phyloP scores from a whole-genome alignment of 1,140 invertebrate species.

The Rhysida immarginata region DNA sequence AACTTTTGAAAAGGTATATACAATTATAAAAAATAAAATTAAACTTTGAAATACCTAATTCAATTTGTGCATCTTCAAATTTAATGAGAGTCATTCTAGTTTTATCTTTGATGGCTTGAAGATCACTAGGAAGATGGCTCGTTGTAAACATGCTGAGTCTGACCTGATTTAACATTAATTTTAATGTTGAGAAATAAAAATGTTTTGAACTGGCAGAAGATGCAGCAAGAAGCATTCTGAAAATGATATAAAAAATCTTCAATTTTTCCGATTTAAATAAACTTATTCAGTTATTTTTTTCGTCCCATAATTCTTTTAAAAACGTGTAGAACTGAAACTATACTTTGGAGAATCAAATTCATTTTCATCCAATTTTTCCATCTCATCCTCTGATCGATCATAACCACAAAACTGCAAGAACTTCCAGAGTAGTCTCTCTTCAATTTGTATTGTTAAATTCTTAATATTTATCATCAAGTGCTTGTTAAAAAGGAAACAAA shows the following conservation, averaged over 20 bases:
- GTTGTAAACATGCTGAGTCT: slow-evolving; percentile 72
- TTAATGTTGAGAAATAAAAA: slow-evolving; percentile 80
- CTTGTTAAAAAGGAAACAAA: slow-evolving; percentile 29
- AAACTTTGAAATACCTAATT: slow-evolving; percentile 45
- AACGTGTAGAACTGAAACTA: neutral
- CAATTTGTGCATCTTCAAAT: slow-evolving; percentile 91
- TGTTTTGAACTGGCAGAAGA: slow-evolving; percentile 49
- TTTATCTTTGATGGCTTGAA: slow-evolving; percentile 66
- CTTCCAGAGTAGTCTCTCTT: slow-evolving; percentile 75
- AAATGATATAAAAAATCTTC: too few species aligned
- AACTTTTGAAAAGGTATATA: too few species aligned
- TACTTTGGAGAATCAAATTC: slow-evolving; percentile 48
- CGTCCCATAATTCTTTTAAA: too few species aligned
- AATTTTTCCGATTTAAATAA: too few species aligned
- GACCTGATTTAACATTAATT: slow-evolving; percentile 60
- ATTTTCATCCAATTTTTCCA: slow-evolving; percentile 47
- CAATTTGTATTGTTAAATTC: slow-evolving; percentile 67
- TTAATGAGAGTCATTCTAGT: slow-evolving; percentile 76
- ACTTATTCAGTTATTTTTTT: too few species aligned
- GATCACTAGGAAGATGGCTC: slow-evolving; percentile 53
- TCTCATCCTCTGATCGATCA: slow-evolving; percentile 25
- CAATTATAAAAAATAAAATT: too few species aligned
- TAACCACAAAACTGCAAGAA: slow-evolving; percentile 50
- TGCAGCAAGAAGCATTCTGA: slow-evolving; percentile 57
- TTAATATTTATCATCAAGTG: slow-evolving; percentile 66